Evolutionary conservation across 2,888 invertebrate genomes (phyloP), one percentile per base, ranked within the genome.

Genomic region (Helobdella robusta): DNA sequence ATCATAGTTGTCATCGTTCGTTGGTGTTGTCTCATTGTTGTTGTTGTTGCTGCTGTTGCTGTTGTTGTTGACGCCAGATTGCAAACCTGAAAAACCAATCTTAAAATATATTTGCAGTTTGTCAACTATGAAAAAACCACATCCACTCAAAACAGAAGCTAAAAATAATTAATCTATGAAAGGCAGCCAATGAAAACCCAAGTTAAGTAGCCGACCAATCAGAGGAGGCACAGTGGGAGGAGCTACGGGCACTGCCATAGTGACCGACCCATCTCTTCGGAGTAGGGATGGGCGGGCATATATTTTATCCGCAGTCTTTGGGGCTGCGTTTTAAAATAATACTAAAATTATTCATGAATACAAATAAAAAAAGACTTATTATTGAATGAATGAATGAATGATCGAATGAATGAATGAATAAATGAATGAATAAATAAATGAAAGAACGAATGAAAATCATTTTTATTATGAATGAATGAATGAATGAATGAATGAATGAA

Each of bases 261-360:
- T 28, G n/a, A 30, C n/a, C 4, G 25, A 56, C 20, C 28, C 46
- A 25, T 60, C 44, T 20, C 40, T 40, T 15, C 32, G 28, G 1
- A 50, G 44, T 1, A 62, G 25, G 32, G 48, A 25, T 50, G 62
- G 62, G 20, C 62, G 48, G n/a, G 62, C 62, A n/a, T 62, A 62
- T 28, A 62, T 62, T 50, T 62, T 50, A n/a, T 62, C 62, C 20
- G 44, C 62, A 18, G 36, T 62, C 46, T 56, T 56, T 28, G 56
- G 32, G 11, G 30, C 56, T 56, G 11, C 3, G 32, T 25, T 15
- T 30, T 2, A 5, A 32, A n/a, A 30, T 56, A 15, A 2, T 5
- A 48, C 25, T 48, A n/a, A n/a, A n/a, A n/a, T n/a, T 40, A 40
- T 40, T 40, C n/a, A 15, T 40, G n/a, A 40, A 40, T 40, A 40